Percentiles rank a stretch among this genome's conserved stretches.
phyloP scores from a whole-genome alignment of 2,888 invertebrate genomes.

The Lasioglossum morio region DNA sequence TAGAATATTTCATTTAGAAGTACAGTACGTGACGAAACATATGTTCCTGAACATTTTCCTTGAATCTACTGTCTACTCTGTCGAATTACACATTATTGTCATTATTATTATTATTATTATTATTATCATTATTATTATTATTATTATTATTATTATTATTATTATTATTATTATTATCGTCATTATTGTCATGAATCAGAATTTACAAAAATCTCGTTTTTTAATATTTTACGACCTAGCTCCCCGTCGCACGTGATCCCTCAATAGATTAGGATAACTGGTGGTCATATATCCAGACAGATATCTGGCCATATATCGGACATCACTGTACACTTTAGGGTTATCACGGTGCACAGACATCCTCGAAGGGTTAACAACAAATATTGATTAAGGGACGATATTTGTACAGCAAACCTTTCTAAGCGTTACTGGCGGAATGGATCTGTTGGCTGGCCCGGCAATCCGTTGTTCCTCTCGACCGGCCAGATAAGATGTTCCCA shows the following conservation, averaged over 20 bases:
- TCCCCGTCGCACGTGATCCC: neutral
- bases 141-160: too few relatives aligned
- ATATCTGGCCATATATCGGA: neutral
- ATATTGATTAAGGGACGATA: neutral
- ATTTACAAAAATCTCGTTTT: too few relatives aligned
- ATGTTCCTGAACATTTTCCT: too few relatives aligned
- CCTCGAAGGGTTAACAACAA: neutral
- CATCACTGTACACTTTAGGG: neutral
- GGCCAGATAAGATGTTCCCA: slow-evolving; percentile 65
- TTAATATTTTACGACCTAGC: neutral
- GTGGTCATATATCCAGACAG: neutral
- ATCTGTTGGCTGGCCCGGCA: slow-evolving; percentile 7
- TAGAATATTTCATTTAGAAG: too few relatives aligned
- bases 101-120: too few relatives aligned
- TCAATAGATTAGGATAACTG: neutral
- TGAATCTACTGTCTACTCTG: too few relatives aligned
- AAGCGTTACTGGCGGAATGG: neutral
- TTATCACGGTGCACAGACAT: neutral
- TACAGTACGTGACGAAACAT: too few relatives aligned
- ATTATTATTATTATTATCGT: too few relatives aligned
- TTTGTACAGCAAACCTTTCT: neutral
- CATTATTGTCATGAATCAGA: too few relatives aligned
- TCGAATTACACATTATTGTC: too few relatives aligned
- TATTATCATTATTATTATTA: too few relatives aligned
- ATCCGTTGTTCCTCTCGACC: slow-evolving; percentile 67